These are phyloP conservation scores for Fragum sueziense DNA, from an alignment of 2,888 invertebrate genomes.

Conservation along the genomic window DNA sequence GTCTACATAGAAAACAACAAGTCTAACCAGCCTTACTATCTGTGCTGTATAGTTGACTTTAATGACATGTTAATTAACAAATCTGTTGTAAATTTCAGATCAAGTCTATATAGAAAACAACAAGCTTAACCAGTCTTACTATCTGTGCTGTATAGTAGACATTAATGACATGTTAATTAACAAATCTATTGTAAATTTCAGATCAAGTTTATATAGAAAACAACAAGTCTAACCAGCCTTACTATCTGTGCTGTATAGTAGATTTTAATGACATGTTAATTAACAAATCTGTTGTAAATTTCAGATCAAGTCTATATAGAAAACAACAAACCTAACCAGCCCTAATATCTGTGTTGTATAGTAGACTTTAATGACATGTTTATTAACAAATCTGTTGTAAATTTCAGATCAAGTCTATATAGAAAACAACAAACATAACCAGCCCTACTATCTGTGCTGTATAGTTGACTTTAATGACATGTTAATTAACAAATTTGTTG, in stretches of 20 bases:
- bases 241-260: constrained; percentile 83
- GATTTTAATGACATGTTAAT: too few species aligned
- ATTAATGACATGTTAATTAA: too few species aligned
- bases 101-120: constrained; percentile 83
- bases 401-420: constrained; percentile 83
- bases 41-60: constrained; percentile 82
- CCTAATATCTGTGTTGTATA: constrained; percentile 83
- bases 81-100: constrained; percentile 81
- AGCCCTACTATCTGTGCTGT: constrained; percentile 83
- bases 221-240: constrained; percentile 82
- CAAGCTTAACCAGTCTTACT: constrained; percentile 82
- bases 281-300: too few species aligned
- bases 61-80: too few species aligned
- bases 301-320: constrained; percentile 83
- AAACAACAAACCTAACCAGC: constrained; percentile 82
- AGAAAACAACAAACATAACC: constrained; percentile 82
- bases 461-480: constrained; percentile 83
- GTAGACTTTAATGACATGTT: too few species aligned
- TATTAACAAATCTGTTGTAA: too few species aligned
- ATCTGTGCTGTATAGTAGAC: constrained; percentile 82
- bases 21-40: constrained; percentile 83
- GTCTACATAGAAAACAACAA: constrained; percentile 83
- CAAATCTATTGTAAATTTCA: too few species aligned
- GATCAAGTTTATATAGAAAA: constrained; percentile 83
- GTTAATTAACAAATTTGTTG: too few species aligned